Percentiles rank a stretch among this genome's conserved stretches.
These are phyloP conservation scores for Sarcophaga carnaria DNA, from an alignment of 2,888 invertebrate species.

Conservation along the genomic window DNA sequence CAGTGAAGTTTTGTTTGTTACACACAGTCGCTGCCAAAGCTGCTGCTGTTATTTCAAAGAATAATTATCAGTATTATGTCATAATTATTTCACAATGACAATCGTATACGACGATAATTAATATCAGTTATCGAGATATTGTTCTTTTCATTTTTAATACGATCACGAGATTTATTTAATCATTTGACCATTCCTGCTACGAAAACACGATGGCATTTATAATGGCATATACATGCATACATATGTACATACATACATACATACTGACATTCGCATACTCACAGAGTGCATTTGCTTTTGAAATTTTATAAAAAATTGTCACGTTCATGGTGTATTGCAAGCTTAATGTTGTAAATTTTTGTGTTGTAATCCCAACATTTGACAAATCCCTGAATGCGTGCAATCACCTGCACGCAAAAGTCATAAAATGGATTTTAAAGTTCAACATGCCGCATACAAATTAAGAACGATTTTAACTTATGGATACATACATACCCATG, in stretches of 20 bases:
- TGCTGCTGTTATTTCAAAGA: no score
- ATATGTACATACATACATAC: neutral
- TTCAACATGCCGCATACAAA: conserved; percentile 57
- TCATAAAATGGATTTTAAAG: conserved; percentile 62
- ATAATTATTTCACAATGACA: no score
- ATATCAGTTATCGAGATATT: no score
- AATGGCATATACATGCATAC: neutral
- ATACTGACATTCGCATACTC: neutral
- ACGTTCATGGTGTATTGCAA: conserved; percentile 51
- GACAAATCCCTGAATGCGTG: conserved; percentile 60
- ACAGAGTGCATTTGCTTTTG: neutral
- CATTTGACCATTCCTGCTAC: no score
- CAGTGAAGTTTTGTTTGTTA: no score
- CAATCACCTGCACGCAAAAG: conserved; percentile 64
- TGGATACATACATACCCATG: neutral
- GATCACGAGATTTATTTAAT: no score
- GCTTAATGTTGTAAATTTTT: conserved; percentile 44
- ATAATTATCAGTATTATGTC: no score
- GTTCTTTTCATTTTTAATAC: no score
- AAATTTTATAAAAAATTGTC: conserved; percentile 36
- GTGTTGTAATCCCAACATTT: conserved; percentile 51
- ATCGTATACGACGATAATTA: no score
- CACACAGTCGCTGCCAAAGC: no score
- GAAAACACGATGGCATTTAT: neutral
- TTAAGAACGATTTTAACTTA: conserved; percentile 10